phyloP scores from a whole-genome alignment of 2,797 vertebrate species.

The Rhabdophis nuchalis region DNA sequence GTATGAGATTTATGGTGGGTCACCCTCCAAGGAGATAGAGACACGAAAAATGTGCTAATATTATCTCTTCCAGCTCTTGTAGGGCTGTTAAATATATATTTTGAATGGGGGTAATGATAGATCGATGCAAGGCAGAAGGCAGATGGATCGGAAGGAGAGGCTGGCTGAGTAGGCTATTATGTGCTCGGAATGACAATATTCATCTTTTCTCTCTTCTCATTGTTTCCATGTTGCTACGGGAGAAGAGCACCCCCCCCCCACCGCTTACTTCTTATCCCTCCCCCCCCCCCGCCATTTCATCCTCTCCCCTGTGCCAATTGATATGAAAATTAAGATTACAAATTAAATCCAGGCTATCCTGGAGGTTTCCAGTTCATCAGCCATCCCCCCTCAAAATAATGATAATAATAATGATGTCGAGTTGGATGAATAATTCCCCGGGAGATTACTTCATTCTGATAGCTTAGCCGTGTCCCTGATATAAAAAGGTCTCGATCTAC shows the following conservation, averaged over 20 bases:
- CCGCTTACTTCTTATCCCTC: constrained; percentile 48
- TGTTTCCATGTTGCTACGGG: constrained; percentile 62
- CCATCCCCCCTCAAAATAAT: constrained; percentile 61
- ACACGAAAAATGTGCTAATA: constrained; percentile 17
- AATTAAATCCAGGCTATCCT: constrained; percentile 77
- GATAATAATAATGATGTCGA: constrained; percentile 73
- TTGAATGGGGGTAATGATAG: constrained; percentile 31
- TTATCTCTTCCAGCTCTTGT: constrained; percentile 43
- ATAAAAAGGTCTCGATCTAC: constrained; percentile 80
- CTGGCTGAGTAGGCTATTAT: constrained; percentile 45
- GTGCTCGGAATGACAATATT: constrained; percentile 59
- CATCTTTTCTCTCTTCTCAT: constrained; percentile 43
- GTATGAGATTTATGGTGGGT: constrained; percentile 34
- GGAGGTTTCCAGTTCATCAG: constrained; percentile 81
- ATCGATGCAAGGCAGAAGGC: constrained; percentile 60
- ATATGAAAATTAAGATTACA: constrained; percentile 84
- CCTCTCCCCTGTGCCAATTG: constrained; percentile 65
- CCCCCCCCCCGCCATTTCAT: not conserved
- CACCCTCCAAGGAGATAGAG: constrained; percentile 29
- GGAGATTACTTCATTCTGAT: constrained; percentile 82
- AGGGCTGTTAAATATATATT: constrained; percentile 46
- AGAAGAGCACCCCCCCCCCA: constrained; percentile 43
- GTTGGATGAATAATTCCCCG: constrained; percentile 77
- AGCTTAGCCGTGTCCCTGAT: constrained; percentile 80
- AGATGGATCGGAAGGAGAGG: constrained; percentile 61